Conservation (phyloP, 2,797 vertebrate genomes). For the Balearica regulorum region DNA sequence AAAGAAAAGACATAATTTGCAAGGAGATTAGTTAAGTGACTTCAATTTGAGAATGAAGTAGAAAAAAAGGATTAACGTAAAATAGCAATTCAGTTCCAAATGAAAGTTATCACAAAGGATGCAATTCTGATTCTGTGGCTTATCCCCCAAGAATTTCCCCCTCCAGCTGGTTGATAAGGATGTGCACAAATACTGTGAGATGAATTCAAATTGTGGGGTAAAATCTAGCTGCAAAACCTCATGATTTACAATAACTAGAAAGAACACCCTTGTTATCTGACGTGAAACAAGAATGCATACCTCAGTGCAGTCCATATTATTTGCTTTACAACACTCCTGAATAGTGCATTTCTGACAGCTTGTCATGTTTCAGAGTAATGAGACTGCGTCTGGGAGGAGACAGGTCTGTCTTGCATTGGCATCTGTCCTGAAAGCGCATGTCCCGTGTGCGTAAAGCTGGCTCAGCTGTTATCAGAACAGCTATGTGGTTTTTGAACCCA, state of each 20-base stretch:
- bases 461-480: not conserved
- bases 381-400: not conserved
- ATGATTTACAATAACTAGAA: not conserved
- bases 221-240: not conserved
- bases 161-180: not conserved
- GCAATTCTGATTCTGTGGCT: not conserved
- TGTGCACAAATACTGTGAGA: not conserved
- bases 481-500: not conserved
- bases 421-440: not conserved
- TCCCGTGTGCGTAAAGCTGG: fast-evolving
- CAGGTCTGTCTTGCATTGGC: fast-evolving
- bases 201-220: not conserved
- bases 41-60: not conserved
- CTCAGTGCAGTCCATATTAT: not conserved
- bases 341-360: not conserved
- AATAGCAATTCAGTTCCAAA: not conserved
- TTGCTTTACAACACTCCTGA: not conserved
- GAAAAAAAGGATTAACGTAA: not conserved
- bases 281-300: not conserved
- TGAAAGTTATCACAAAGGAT: not conserved
- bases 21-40: not conserved
- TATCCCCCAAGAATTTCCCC: not conserved
- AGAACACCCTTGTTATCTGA: not conserved
- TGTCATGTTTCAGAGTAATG: not conserved
- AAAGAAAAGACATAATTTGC: not conserved